Evolutionary conservation across 2,113 vertebrate genomes (phyloP).

Genomic region (Sardina pilchardus): DNA sequence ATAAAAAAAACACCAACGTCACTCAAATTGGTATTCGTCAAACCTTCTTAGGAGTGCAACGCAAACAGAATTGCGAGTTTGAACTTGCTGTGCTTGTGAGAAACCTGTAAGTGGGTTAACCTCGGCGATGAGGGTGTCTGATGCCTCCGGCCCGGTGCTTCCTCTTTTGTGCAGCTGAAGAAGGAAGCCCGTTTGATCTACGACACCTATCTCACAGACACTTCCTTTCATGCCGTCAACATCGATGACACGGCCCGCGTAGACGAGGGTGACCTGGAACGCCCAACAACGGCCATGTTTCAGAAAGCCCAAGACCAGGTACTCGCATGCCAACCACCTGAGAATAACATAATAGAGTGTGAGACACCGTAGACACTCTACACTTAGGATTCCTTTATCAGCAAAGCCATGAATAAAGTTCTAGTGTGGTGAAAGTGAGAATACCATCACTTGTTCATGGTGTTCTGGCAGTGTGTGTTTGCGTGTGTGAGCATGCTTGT

Average conservation of each 20-base stretch:
- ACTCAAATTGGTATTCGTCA: neutral
- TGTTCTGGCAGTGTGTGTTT: neutral
- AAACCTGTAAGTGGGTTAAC: neutral
- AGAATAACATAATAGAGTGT: neutral
- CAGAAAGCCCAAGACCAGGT: conserved; percentile 81
- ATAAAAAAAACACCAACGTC: neutral
- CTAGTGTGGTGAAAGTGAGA: neutral
- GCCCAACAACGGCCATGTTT: conserved; percentile 80
- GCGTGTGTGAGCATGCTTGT: neutral
- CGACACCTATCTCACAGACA: conserved; percentile 78
- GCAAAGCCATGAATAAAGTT: neutral
- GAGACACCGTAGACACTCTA: too few species aligned
- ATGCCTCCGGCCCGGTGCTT: neutral
- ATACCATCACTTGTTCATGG: neutral
- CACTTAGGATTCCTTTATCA: neutral
- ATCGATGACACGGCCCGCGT: conserved; percentile 82
- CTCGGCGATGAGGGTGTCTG: neutral
- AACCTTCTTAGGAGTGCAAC: neutral
- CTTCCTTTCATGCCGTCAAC: conserved; percentile 78
- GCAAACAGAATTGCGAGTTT: neutral
- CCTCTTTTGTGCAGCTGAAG: conserved; percentile 64
- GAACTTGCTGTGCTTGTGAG: neutral
- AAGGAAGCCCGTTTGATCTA: conserved; percentile 79
- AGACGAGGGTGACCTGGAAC: conserved; percentile 75
- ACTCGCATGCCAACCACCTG: neutral